Conservation (phyloP, 2,888 invertebrate species). For the Epinotia nisella region DNA sequence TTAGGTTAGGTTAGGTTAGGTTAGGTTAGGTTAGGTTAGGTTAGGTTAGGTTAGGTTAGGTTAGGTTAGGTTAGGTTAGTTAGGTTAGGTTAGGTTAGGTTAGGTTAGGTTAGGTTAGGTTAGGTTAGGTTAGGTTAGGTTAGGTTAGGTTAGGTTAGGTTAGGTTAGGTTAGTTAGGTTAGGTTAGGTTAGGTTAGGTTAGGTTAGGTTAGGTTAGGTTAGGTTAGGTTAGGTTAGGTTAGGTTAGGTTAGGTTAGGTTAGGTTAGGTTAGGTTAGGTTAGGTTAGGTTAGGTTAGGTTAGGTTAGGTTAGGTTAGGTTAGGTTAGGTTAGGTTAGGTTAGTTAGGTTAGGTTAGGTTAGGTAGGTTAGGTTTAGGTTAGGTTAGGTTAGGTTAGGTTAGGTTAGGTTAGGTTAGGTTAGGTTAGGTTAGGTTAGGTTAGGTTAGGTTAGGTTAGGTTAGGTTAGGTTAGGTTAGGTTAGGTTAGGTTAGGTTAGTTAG, state of each 20-base stretch:
- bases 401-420: constrained; percentile 51
- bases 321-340: constrained; percentile 49
- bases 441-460: constrained; percentile 49
- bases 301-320: constrained; percentile 47
- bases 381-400: constrained; percentile 51
- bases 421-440: constrained; percentile 49
- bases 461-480: constrained; percentile 49
- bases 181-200: constrained; percentile 46
- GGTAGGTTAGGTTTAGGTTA: constrained; percentile 48
- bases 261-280: constrained; percentile 48
- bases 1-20: constrained; percentile 52
- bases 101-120: constrained; percentile 53
- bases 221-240: constrained; percentile 49
- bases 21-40: constrained; percentile 52
- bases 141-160: constrained; percentile 50
- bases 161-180: constrained; percentile 51
- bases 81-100: constrained; percentile 50
- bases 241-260: constrained; percentile 44
- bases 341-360: constrained; percentile 47
- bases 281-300: constrained; percentile 45
- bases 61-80: constrained; percentile 48
- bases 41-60: constrained; percentile 52
- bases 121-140: constrained; percentile 52
- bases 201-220: constrained; percentile 48
- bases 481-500: too few species aligned